These are phyloP conservation scores for Nothoprocta pentlandii DNA, from an alignment of 2,113 vertebrate species.

Conservation along the genomic window DNA sequence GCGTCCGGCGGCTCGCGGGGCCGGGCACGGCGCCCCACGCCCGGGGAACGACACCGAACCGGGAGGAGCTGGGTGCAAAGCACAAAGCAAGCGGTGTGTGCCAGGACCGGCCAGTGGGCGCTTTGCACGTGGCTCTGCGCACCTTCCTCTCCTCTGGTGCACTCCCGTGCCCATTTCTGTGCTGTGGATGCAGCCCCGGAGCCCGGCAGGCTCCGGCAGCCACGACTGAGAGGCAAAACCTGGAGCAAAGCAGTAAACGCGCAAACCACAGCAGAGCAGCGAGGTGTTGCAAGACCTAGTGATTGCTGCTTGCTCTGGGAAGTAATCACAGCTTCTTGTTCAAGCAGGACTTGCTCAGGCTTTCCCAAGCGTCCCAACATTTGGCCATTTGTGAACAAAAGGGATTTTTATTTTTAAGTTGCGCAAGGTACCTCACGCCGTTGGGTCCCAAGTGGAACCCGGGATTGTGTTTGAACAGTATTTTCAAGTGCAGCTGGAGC, in stretches of 20 bases:
- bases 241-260: not conserved
- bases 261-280: not conserved
- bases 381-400: conserved; percentile 44
- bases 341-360: conserved; percentile 38
- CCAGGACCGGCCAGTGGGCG: no score
- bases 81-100: no score
- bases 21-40: no score
- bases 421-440: not conserved
- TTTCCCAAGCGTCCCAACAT: not conserved
- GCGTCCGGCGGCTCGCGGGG: no score
- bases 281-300: not conserved
- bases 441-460: not conserved
- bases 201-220: not conserved
- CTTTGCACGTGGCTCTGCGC: no score
- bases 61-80: no score
- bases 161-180: no score
- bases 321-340: conserved; percentile 10
- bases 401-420: conserved; percentile 38
- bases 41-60: no score
- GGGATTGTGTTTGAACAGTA: not conserved
- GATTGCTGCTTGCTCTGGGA: not conserved
- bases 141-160: no score
- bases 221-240: rapidly evolving
- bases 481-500: conserved; percentile 9
- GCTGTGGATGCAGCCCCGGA: rapidly evolving